These are phyloP conservation scores for Amblyornis subalaris DNA, from an alignment of 2,113 vertebrate genomes.

Conservation along the genomic window DNA sequence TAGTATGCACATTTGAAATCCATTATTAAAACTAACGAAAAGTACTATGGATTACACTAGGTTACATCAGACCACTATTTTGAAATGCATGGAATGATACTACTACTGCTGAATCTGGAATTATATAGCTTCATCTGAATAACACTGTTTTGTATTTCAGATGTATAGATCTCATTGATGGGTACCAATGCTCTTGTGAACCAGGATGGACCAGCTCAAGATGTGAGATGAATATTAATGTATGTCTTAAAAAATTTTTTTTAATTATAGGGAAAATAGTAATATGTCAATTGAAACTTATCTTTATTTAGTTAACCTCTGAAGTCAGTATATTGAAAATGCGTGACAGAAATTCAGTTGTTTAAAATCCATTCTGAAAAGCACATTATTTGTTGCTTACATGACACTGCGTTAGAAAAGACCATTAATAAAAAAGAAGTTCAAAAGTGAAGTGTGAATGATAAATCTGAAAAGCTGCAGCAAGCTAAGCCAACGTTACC, in stretches of 20 bases:
- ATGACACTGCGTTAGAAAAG: not conserved
- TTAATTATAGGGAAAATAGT: not conserved
- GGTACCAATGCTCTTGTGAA: constrained; percentile 74
- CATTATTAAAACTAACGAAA: not conserved
- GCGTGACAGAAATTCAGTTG: not conserved
- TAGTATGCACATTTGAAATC: not conserved
- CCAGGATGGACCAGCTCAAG: constrained; percentile 74
- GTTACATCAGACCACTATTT: not conserved
- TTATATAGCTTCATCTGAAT: not conserved
- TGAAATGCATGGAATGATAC: not conserved
- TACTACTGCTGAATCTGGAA: not conserved
- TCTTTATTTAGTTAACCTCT: not conserved
- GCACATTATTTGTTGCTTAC: not conserved
- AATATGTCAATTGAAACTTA: not conserved
- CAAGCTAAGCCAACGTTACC: not conserved
- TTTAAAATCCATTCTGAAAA: not conserved
- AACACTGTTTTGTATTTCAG: constrained; percentile 62
- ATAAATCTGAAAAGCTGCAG: not conserved
- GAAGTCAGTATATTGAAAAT: not conserved
- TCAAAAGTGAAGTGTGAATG: not conserved
- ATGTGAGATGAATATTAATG: constrained; percentile 79
- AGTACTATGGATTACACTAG: not conserved
- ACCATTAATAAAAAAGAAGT: not conserved
- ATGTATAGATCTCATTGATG: constrained; percentile 71
- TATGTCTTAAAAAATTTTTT: constrained; percentile 63